Base-by-base conservation (phyloP, 1,140 invertebrate genomes). In the Zaprionus camerounensis region DNA sequence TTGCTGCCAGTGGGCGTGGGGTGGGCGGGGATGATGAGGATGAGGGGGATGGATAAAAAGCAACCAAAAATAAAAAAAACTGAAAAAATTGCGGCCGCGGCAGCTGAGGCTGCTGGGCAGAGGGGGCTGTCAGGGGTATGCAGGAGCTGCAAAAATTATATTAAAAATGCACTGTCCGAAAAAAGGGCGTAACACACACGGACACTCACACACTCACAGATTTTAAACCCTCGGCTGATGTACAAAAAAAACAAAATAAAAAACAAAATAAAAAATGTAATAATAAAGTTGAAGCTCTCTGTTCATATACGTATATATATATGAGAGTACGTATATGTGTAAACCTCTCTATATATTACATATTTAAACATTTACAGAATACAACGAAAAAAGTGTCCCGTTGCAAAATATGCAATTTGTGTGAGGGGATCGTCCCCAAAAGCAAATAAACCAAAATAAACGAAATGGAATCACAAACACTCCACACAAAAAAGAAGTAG, bases 151-250 rank as follows among this genome's bases (percentile, higher is more conserved):
- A 85, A 84, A 88, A 88, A 88, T 88, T 88, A 88, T 88, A 88
- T 88, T 88, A 88, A 88, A 88, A 88, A 88, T 88, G 84, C 84
- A 88, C 81, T 88, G 84, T 88, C 84, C 84, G 85, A 88, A 85
- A 80, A 81, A 88, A 88, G 81, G 85, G 84, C 81, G 78, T 79
- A 71, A 78, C 83, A 86, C 68, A 79, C 67, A 57, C 76, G 28
- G 22, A 65, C 67, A 66, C 56, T 46, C 57, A 59, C 62, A 56
- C 65, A 63, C 71, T 74, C 49, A 64, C 61, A 65, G 73, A 69
- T 76, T 57, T 71, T 76, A 76, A 79, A 77, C 76, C 69, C 68
- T 61, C 41, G 53, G 55, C 66, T 57, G 12, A n/a, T 55, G 58
- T 64, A 63, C 59, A 49, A 70, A 78, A 71, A 77, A n/a, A n/a